A percentile compares a stretch with the other conserved stretches of the same genome.
Evolutionary conservation across 1,140 invertebrate species (phyloP).

Genomic region (Drosophila arizonae): DNA sequence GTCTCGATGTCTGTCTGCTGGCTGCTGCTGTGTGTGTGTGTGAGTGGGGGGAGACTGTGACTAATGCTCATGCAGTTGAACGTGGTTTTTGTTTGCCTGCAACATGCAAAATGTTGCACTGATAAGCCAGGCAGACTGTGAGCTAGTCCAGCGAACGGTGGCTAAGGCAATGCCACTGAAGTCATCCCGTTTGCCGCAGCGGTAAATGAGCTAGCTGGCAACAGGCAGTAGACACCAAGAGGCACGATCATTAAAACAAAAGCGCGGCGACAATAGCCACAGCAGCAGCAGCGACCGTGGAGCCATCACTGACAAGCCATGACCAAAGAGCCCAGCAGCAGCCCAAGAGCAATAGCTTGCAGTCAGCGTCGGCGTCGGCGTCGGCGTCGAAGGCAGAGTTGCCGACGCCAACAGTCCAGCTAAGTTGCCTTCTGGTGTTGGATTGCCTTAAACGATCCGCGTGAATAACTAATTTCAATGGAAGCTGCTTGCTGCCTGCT

Average conservation of each 20-base stretch:
- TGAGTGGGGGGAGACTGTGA: conserved; percentile 58
- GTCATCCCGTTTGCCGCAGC: conserved; percentile 62
- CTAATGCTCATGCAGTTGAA: conserved; percentile 66
- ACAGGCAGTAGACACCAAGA: conserved; percentile 29
- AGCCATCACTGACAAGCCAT: conserved; percentile 75
- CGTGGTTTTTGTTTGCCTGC: conserved; percentile 54
- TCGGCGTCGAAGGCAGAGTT: conserved; percentile 11
- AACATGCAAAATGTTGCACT: conserved; percentile 79
- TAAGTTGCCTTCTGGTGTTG: conserved; percentile 66
- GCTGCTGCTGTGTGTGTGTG: conserved; percentile 17
- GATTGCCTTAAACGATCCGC: conserved; percentile 81
- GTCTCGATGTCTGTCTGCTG: conserved; percentile 11
- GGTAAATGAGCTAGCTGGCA: conserved; percentile 60
- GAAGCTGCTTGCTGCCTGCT: conserved; percentile 60
- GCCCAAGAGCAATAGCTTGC: conserved; percentile 22
- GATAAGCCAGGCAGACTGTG: conserved; percentile 50
- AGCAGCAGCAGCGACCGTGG: conserved; percentile 32
- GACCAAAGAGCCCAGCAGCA: conserved; percentile 62
- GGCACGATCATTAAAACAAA: conserved; percentile 81
- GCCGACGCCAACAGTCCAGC: conserved; percentile 32
- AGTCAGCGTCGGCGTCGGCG: conserved; percentile 18
- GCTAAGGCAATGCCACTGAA: conserved; percentile 66
- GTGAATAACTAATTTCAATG: conserved; percentile 82
- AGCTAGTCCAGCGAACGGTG: conserved; percentile 26
- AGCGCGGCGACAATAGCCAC: conserved; percentile 67